Conservation (phyloP, 2,797 vertebrate species). For the Thaleichthys pacificus region DNA sequence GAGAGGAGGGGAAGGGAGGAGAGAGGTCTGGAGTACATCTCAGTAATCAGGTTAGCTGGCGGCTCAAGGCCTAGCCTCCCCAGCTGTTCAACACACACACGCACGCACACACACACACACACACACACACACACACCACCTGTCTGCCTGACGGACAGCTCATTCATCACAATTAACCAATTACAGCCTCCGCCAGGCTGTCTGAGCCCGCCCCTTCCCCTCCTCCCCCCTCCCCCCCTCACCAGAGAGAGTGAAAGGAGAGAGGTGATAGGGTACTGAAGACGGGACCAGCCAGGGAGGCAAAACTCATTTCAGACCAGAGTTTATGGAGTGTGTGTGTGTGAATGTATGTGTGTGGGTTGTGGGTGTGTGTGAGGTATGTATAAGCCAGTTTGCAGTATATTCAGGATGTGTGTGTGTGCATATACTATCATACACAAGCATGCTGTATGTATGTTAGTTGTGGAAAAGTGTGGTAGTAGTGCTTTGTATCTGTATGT, state of each 20-base stretch:
- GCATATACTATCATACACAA: neutral
- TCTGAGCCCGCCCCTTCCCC: constrained; percentile 61
- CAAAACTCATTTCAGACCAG: neutral
- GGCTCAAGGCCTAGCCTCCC: constrained; percentile 74
- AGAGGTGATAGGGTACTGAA: neutral
- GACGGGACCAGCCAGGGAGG: neutral
- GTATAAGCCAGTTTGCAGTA: neutral
- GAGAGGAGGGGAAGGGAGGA: constrained; percentile 13
- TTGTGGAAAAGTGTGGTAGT: neutral
- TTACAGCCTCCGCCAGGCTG: constrained; percentile 76
- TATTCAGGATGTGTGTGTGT: neutral
- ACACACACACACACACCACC: constrained; percentile 69
- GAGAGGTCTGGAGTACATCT: constrained; percentile 64
- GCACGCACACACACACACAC: constrained; percentile 29
- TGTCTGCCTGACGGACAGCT: constrained; percentile 77
- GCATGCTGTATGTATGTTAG: neutral
- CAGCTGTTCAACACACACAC: constrained; percentile 68
- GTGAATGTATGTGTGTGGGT: neutral
- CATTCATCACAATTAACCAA: constrained; percentile 90
- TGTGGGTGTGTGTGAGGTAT: neutral
- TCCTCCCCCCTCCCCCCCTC: constrained; percentile 29
- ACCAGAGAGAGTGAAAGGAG: constrained; percentile 34
- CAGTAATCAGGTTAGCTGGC: constrained; percentile 82
- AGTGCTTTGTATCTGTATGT: constrained; percentile 1
- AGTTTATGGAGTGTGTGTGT: neutral